Percentiles rank a stretch among this genome's conserved stretches.
Conservation (phyloP, 2,113 vertebrate species). For the Melanostigma gelatinosum region DNA sequence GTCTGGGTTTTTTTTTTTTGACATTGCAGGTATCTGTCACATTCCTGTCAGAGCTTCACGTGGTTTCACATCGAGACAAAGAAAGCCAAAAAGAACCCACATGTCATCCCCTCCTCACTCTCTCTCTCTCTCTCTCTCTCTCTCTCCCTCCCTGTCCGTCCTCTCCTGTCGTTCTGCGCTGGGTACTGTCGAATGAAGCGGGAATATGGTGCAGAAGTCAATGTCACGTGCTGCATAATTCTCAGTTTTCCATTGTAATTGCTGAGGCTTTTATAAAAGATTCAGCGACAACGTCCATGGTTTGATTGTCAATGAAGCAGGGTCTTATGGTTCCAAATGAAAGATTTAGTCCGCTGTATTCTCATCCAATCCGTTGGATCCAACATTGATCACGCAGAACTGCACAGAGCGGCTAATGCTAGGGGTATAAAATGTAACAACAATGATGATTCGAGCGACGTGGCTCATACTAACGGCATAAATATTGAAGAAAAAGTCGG, state of each 20-base stretch:
- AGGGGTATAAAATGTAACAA: not conserved
- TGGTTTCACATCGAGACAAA: slow-evolving; percentile 72
- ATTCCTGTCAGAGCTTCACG: slow-evolving; percentile 74
- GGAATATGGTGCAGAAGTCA: slow-evolving; percentile 65
- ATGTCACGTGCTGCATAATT: slow-evolving; percentile 68
- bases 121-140: not conserved
- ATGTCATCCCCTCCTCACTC: slow-evolving; percentile 33
- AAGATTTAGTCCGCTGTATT: slow-evolving; percentile 56
- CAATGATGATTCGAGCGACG: not conserved
- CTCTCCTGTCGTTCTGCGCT: slow-evolving; percentile 38
- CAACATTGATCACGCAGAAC: slow-evolving; percentile 24
- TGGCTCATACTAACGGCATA: not conserved
- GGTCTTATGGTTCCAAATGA: slow-evolving; percentile 44
- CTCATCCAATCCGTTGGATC: slow-evolving; percentile 11
- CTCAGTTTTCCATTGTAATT: slow-evolving; percentile 55
- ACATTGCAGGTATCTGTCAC: slow-evolving; percentile 75
- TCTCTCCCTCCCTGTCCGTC: slow-evolving; percentile 27
- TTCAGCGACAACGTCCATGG: slow-evolving; percentile 48
- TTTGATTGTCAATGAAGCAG: slow-evolving; percentile 61
- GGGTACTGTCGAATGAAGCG: slow-evolving; percentile 47
- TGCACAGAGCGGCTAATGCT: slow-evolving; percentile 2
- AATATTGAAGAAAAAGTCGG: not conserved
- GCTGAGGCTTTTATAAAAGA: slow-evolving; percentile 60
- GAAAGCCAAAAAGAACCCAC: slow-evolving; percentile 58
- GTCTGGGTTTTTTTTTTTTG: slow-evolving; percentile 36